A percentile compares a stretch with the other conserved stretches of the same genome.
Evolutionary conservation across 2,113 vertebrate species (phyloP).

Genomic region (Catharus fuscescens): DNA sequence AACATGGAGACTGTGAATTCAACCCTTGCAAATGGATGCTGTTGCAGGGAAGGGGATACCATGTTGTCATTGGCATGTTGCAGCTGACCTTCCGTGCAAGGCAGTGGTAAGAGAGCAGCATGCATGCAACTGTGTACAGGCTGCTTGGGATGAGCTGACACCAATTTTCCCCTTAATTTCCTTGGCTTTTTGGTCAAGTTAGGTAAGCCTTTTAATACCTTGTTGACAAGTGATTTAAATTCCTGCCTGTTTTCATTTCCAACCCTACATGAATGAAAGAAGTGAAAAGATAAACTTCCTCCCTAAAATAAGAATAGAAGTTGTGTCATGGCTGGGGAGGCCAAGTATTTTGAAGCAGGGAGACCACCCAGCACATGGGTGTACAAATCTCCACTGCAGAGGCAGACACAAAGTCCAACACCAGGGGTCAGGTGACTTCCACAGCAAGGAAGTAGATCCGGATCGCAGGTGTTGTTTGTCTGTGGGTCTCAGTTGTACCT

Average conservation of each 20-base stretch:
- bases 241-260: not conserved
- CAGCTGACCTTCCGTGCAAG: not conserved
- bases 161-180: not conserved
- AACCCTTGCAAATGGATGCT: not conserved
- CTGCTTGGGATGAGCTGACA: not conserved
- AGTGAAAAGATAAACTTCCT: not conserved
- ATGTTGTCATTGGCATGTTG: not conserved
- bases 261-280: not conserved
- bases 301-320: not conserved
- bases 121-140: not conserved
- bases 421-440: not conserved
- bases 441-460: not conserved
- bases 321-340: not conserved
- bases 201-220: not conserved
- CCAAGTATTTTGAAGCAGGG: not conserved
- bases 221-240: not conserved
- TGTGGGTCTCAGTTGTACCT: not conserved
- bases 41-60: not conserved
- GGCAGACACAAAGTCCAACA: not conserved
- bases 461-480: rapidly evolving
- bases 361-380: not conserved
- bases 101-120: not conserved
- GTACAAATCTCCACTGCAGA: rapidly evolving
- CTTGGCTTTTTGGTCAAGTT: not conserved
- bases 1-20: constrained; percentile 26